Conservation (phyloP, 2,797 vertebrate species). For the Anguilla obscura region DNA sequence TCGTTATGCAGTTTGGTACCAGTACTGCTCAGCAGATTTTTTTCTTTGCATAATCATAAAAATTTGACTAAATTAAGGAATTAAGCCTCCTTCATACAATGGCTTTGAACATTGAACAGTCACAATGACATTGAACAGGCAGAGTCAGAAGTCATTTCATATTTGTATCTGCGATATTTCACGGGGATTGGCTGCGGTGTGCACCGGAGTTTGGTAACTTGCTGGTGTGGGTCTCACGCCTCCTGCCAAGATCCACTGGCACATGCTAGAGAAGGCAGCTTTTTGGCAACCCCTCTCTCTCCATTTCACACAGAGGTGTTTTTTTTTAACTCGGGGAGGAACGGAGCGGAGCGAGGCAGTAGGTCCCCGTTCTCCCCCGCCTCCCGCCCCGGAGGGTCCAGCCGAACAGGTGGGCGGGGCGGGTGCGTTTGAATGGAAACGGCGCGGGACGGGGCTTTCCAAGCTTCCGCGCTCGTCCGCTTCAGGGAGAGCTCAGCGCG, state of each 20-base stretch:
- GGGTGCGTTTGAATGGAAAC: background rate
- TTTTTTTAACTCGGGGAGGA: constrained; percentile 43
- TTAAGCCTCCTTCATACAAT: background rate
- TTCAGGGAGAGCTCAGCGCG: too few relatives aligned
- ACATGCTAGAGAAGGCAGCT: constrained; percentile 32
- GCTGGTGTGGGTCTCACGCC: constrained; percentile 21
- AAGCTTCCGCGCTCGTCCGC: background rate
- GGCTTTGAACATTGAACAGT: background rate
- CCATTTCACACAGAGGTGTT: constrained; percentile 51
- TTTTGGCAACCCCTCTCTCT: constrained; percentile 46
- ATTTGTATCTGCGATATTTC: background rate
- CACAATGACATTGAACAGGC: background rate
- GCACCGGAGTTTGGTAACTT: background rate
- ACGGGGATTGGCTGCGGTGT: background rate
- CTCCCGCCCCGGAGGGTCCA: constrained; percentile 6
- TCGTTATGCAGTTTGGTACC: background rate
- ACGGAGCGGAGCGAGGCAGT: constrained; percentile 51
- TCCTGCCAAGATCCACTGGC: constrained; percentile 24
- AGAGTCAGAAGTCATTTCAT: background rate
- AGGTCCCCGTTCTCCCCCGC: background rate
- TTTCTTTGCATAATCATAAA: background rate
- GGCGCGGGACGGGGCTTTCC: background rate
- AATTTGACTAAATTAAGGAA: background rate
- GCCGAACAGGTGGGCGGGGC: background rate
- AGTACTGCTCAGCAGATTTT: background rate